Conservation (phyloP, 2,113 vertebrate species). For the Siniperca knerii region DNA sequence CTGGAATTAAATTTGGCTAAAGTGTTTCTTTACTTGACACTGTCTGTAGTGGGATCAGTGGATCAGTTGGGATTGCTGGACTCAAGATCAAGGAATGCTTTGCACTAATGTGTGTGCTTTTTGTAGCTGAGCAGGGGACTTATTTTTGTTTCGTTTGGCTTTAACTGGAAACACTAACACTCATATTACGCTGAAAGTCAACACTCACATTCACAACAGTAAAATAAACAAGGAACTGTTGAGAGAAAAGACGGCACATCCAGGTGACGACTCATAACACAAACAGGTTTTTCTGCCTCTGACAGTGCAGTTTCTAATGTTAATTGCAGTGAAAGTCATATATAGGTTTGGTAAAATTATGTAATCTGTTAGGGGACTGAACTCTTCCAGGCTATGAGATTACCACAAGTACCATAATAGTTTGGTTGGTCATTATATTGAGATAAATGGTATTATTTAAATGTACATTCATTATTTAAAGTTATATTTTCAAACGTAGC, state of each 20-base stretch:
- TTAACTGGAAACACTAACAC: neutral
- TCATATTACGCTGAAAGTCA: neutral
- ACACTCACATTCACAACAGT: too few relatives aligned
- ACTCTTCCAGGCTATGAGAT: constrained; percentile 5
- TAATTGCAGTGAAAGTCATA: neutral
- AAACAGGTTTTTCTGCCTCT: constrained; percentile 21
- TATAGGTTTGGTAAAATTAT: neutral
- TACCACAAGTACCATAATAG: neutral
- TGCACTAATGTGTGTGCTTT: neutral
- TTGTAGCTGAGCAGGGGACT: neutral
- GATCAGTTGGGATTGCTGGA: neutral
- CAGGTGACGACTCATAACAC: neutral
- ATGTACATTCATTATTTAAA: neutral
- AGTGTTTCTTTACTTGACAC: neutral
- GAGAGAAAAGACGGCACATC: neutral
- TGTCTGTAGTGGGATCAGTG: neutral
- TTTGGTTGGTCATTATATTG: neutral
- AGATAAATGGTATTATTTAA: neutral
- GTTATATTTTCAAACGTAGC: neutral
- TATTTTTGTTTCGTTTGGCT: neutral
- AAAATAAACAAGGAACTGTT: neutral
- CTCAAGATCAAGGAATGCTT: neutral
- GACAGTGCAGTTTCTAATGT: neutral
- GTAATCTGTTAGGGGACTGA: neutral
- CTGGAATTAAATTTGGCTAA: neutral